phyloP scores from a whole-genome alignment of 2,888 invertebrate species.

The Biston stratarius region DNA sequence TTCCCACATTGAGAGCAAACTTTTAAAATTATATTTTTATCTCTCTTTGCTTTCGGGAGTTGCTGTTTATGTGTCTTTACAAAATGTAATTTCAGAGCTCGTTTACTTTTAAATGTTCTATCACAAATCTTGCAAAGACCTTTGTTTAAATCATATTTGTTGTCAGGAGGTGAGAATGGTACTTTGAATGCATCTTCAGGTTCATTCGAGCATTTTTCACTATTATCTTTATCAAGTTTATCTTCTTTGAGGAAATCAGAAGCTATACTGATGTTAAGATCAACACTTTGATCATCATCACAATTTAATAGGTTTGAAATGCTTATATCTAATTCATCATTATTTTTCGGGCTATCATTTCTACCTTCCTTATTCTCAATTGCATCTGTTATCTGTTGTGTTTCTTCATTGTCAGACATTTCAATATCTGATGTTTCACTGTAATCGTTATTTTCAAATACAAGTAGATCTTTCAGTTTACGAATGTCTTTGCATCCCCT shows the following conservation, averaged over 20 bases:
- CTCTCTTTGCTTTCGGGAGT: conserved; percentile 42
- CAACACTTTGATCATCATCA: conserved; percentile 25
- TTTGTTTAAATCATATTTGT: conserved; percentile 59
- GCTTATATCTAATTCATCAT: conserved; percentile 31
- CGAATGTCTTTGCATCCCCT: conserved; percentile 14
- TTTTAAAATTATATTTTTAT: conserved; percentile 44
- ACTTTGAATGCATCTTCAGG: conserved; percentile 31
- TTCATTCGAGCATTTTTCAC: conserved; percentile 22
- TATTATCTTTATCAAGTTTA: conserved; percentile 10
- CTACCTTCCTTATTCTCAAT: neutral
- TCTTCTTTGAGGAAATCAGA: conserved; percentile 21
- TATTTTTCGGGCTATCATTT: conserved; percentile 10
- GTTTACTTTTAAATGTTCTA: conserved; percentile 52
- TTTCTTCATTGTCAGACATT: conserved; percentile 13
- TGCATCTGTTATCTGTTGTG: neutral
- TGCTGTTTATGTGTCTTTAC: conserved; percentile 55
- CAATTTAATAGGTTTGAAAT: conserved; percentile 31
- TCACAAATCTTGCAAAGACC: conserved; percentile 66
- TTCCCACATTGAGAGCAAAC: conserved; percentile 65
- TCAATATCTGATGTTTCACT: conserved; percentile 21
- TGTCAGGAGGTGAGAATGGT: conserved; percentile 37
- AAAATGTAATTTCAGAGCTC: conserved; percentile 62
- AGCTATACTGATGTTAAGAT: conserved; percentile 28
- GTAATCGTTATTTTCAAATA: neutral
- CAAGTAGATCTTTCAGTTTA: conserved; percentile 12